A percentile compares a stretch with the other conserved stretches of the same genome.
These are phyloP conservation scores for Cephalopachus bancanus DNA, from an alignment of 2,797 vertebrate genomes.

Conservation along the genomic window DNA sequence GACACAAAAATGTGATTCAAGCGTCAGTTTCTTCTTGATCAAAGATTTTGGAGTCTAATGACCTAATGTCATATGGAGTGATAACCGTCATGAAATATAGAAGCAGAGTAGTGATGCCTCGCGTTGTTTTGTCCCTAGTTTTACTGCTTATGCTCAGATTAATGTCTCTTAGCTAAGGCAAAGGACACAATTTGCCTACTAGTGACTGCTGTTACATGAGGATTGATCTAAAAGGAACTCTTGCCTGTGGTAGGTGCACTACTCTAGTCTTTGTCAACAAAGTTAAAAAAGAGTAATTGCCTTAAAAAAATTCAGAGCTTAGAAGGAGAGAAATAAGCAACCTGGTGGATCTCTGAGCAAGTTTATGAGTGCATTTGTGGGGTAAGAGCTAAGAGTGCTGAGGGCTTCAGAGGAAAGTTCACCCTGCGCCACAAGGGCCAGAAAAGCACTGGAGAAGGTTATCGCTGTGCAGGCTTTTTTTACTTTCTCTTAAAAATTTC, in stretches of 20 bases:
- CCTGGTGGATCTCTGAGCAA: background rate
- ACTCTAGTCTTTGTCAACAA: background rate
- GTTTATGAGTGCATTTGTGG: accelerated
- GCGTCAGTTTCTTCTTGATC: background rate
- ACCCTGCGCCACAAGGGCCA: accelerated
- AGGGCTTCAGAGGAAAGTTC: background rate
- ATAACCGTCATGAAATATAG: background rate
- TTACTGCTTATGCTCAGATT: background rate
- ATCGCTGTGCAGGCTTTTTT: accelerated
- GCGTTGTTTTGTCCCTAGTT: background rate
- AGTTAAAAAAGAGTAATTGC: background rate
- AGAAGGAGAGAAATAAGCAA: background rate
- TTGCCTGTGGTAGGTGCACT: background rate
- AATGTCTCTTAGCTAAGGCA: background rate
- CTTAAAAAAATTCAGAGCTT: background rate
- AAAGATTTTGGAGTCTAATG: background rate
- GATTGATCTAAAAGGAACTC: background rate
- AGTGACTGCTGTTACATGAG: background rate
- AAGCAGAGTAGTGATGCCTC: background rate
- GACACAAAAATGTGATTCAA: background rate
- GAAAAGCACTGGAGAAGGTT: accelerated
- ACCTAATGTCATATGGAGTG: background rate
- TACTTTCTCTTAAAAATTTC: too few relatives aligned
- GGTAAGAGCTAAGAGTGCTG: accelerated
- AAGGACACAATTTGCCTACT: background rate